phyloP scores from a whole-genome alignment of 2,113 vertebrate genomes.

The Smithornis capensis region DNA sequence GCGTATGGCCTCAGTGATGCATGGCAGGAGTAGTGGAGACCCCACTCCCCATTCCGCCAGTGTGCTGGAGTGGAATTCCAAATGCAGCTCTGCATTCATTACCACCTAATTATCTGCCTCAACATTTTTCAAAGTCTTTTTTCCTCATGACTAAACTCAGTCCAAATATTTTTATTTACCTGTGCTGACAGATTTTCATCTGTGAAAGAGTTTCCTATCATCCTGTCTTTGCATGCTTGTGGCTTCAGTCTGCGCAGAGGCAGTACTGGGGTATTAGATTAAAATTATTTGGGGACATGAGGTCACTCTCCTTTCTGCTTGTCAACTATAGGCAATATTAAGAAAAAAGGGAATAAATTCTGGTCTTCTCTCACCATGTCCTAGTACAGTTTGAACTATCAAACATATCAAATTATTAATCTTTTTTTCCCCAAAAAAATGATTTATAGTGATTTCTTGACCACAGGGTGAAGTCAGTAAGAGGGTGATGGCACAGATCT shows the following conservation, averaged over 20 bases:
- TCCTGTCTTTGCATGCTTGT: not conserved
- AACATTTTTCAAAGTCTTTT: slow-evolving; percentile 45
- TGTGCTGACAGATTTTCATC: slow-evolving; percentile 43
- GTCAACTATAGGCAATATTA: not conserved
- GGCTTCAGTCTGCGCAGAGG: not conserved
- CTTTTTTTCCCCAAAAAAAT: rapidly evolving
- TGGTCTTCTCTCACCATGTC: not conserved
- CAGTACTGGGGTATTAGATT: not conserved
- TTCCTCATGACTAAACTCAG: slow-evolving; percentile 27
- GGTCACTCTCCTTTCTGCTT: slow-evolving; percentile 5
- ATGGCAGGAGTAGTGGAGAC: not conserved
- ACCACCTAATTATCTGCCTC: slow-evolving; percentile 67
- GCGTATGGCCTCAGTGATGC: slow-evolving; percentile 57
- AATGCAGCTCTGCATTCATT: slow-evolving; percentile 56
- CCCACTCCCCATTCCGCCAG: not conserved
- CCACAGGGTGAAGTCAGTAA: not conserved
- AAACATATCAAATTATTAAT: not conserved
- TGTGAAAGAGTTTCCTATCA: not conserved
- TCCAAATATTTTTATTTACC: slow-evolving; percentile 65
- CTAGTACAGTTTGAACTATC: not conserved
- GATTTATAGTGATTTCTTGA: not conserved
- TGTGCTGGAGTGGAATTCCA: slow-evolving; percentile 69
- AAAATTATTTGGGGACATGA: not conserved
- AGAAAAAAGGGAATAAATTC: not conserved
- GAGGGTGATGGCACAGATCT: not conserved